These are phyloP conservation scores for Coelogynopora nodosa DNA, from an alignment of 2,888 invertebrate species.

Conservation along the genomic window DNA sequence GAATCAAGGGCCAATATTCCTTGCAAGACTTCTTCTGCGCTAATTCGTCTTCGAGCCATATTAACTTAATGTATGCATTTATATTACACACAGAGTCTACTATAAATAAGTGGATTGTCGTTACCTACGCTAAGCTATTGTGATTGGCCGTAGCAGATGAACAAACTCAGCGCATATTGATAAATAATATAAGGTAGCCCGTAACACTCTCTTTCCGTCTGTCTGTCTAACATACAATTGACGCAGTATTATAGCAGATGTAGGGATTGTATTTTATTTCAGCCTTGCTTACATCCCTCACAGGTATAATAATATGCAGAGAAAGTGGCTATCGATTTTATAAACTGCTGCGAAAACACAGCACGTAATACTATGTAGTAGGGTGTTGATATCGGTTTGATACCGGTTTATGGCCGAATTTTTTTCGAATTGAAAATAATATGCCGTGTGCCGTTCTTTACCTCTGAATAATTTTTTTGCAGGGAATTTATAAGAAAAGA, in stretches of 20 bases:
- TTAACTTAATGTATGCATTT: neutral
- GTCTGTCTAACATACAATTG: neutral
- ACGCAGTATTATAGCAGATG: neutral
- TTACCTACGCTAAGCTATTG: neutral
- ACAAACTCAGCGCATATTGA: neutral
- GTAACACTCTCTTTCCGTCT: neutral
- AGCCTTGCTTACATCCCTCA: neutral
- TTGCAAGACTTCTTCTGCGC: constrained; percentile 1
- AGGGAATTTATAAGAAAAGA: neutral
- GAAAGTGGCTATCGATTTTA: neutral
- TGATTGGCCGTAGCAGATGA: neutral
- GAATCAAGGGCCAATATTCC: neutral
- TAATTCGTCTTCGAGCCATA: constrained; percentile 9
- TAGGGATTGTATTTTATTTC: neutral
- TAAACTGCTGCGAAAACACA: neutral
- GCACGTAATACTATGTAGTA: neutral
- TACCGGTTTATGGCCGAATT: neutral
- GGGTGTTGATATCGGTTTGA: neutral
- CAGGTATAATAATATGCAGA: neutral
- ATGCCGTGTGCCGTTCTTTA: neutral
- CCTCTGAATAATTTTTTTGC: neutral
- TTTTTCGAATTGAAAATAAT: neutral
- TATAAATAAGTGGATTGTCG: neutral
- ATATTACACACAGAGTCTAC: neutral
- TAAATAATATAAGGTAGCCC: neutral